Conservation (phyloP, 2,888 invertebrate species). For the Arctia plantaginis region DNA sequence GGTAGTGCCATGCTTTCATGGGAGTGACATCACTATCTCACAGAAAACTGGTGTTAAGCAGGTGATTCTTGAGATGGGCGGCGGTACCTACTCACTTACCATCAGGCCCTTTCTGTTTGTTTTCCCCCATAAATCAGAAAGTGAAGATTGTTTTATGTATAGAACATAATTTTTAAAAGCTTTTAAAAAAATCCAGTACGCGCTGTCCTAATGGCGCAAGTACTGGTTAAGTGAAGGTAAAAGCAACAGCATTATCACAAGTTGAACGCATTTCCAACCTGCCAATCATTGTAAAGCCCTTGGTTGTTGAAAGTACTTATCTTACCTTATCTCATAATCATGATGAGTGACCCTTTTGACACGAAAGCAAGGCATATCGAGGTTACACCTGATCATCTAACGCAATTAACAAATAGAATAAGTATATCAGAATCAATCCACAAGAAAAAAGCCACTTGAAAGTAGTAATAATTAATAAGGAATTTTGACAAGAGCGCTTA, state of each 20-base stretch:
- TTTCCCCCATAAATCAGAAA: too few species aligned
- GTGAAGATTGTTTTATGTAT: slow-evolving; percentile 71
- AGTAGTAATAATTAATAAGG: not conserved
- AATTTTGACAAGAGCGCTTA: not conserved
- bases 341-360: not conserved
- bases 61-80: too few species aligned
- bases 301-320: not conserved
- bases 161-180: too few species aligned
- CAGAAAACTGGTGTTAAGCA: too few species aligned
- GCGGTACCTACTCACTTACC: too few species aligned
- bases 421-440: slow-evolving; percentile 3
- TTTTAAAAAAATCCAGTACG: too few species aligned
- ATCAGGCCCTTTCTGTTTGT: too few species aligned
- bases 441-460: not conserved
- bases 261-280: not conserved
- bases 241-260: not conserved
- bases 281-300: slow-evolving; percentile 1
- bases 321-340: not conserved
- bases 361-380: slow-evolving; percentile 13
- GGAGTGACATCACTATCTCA: too few species aligned
- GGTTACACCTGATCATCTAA: slow-evolving; percentile 11
- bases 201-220: not conserved
- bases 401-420: slow-evolving; percentile 25
- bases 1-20: too few species aligned
- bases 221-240: not conserved